Evolutionary conservation across 1,140 invertebrate genomes (phyloP).

Genomic region (Megathymus violae): DNA sequence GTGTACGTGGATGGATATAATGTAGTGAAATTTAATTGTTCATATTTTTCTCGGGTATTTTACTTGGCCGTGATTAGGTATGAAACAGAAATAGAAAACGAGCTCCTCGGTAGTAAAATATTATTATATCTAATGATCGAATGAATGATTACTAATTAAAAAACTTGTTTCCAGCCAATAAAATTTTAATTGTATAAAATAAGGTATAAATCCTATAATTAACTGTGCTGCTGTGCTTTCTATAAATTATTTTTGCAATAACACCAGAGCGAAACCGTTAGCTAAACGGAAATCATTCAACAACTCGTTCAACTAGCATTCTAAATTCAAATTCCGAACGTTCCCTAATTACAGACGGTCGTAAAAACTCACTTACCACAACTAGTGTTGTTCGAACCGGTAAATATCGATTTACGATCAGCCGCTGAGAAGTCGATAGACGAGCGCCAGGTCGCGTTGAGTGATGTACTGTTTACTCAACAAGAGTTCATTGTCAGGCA

Average conservation of each 20-base stretch:
- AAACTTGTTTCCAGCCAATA: not conserved
- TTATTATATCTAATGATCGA: not conserved
- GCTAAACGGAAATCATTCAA: conserved; percentile 32
- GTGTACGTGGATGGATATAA: no score
- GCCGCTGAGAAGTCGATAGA: conserved; percentile 67
- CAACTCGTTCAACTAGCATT: conserved; percentile 29
- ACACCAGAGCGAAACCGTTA: conserved; percentile 4
- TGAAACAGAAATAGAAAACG: no score
- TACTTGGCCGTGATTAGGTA: no score
- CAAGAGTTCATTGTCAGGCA: conserved; percentile 80
- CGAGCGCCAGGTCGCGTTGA: conserved; percentile 72
- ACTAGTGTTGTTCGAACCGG: conserved; percentile 68
- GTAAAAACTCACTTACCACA: conserved; percentile 71
- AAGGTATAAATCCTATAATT: not conserved
- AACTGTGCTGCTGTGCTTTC: not conserved
- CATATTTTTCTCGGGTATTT: no score
- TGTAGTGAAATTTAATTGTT: no score
- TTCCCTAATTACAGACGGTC: conserved; percentile 62
- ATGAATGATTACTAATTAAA: not conserved
- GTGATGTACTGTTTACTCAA: conserved; percentile 75
- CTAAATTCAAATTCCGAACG: conserved; percentile 54
- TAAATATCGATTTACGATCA: conserved; percentile 76
- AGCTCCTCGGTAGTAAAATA: no score
- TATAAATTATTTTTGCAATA: conserved; percentile 20
- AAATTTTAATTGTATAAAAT: not conserved